Base-by-base conservation (phyloP, 2,797 vertebrate genomes). In the Melanotaenia boesemani region DNA sequence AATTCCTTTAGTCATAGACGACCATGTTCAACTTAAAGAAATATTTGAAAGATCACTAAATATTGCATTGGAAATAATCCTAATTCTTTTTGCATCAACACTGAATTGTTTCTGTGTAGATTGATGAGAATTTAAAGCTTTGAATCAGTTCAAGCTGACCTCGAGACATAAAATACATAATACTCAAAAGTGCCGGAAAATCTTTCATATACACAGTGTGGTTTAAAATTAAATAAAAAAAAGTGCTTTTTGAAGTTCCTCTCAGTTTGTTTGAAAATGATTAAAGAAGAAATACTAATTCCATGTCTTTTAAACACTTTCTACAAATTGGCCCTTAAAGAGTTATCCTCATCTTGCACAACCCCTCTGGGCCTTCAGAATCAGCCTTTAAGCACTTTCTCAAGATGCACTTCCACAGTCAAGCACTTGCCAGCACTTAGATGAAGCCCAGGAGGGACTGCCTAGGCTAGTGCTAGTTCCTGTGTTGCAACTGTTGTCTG, bases 361-460 rank as follows among this genome's bases (percentile, higher is more conserved):
- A 39, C 36, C 37, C 59, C 46, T 50, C 55, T 4, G 28, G 70
- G 60, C 55, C 46, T 71, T 58, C 39, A 63, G 15, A 69, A 81
- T 52, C 13, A 26, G n/a, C 65, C 22, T 48, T 69, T 64, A 15
- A 76, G 68, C 66, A 63, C 50, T 66, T 82, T 77, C 71, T 78
- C 44, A 74, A 64, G 54, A 82, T 74, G 39, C 22, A 44, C 64
- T 81, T 81, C 66, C 58, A 76, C 54, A 11, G 5, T 65, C 18
- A n/a, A 73, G 55, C 80, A 56, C 74, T 82, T 37, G 39, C 67
- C 39, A 59, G 55, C 20, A 26, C 46, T 61, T 64, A 57, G 82
- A 77, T 55, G 50, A 78, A 74, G 77, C 80, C 83, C 83, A 76
- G 78, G 58, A 68, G 86, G 88, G 79, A 82, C 69, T 12, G 64